These are phyloP conservation scores for Trematocara stigmaticum DNA, from an alignment of 2,113 vertebrate genomes.

Conservation along the genomic window DNA sequence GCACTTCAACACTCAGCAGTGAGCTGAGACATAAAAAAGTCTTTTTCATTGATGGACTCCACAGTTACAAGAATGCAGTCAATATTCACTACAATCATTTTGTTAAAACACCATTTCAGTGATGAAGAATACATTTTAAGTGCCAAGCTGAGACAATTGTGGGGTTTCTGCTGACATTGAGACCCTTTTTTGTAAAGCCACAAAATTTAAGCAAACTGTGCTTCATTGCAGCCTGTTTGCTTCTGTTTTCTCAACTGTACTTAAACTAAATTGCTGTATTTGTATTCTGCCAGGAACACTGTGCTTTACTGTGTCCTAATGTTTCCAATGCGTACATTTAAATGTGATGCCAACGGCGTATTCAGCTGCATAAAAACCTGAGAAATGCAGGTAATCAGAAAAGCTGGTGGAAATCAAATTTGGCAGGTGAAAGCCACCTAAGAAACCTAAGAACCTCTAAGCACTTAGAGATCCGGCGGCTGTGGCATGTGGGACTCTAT, in stretches of 20 bases:
- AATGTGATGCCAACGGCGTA: neutral
- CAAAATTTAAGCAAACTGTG: neutral
- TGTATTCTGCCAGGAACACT: neutral
- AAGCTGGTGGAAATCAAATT: neutral
- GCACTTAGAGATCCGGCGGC: accelerated
- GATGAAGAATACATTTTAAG: neutral
- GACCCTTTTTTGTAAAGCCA: neutral
- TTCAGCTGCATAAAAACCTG: accelerated
- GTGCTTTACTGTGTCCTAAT: neutral
- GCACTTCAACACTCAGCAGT: neutral
- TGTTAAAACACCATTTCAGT: neutral
- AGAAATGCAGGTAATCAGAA: neutral
- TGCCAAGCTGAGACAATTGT: neutral
- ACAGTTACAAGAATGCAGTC: neutral
- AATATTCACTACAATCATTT: neutral
- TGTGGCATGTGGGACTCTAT: neutral
- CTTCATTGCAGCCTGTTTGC: neutral
- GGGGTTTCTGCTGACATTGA: neutral
- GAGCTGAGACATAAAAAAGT: neutral
- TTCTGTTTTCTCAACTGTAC: neutral
- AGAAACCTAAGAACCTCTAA: neutral
- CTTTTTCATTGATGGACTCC: neutral
- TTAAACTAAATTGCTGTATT: neutral
- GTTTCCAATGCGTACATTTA: accelerated
- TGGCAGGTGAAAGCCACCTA: neutral